Base-by-base conservation (phyloP, 1,140 invertebrate genomes). In the Anastatus disparis region DNA sequence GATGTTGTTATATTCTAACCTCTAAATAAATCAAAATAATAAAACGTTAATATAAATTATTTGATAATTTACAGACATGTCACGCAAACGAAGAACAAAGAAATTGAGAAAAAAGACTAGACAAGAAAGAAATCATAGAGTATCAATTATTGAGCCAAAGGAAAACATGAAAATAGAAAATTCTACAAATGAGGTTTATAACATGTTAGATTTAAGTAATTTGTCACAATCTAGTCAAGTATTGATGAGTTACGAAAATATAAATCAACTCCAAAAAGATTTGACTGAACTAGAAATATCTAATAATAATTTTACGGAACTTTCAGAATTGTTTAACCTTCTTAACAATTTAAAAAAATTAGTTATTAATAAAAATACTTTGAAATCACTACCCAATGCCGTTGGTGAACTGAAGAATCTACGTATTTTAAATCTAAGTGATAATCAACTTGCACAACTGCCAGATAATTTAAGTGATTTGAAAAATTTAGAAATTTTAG, bases 401-500 rank as follows among this genome's bases (percentile, higher is more conserved):
- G 29, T 71, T 42, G 31, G 6, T 27, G 8, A 38, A 3, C 50
- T 71, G 1, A 2, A 59, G 22, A 40, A 71, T 66, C 59, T 71
- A 40, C 24, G 17, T 6, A 40, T 42, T 40, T 29, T 71, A 52
- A 61, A 65, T 52, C 52, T 71, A 56, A 71, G 62, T 29, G n/a
- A 61, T 10, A 65, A 61, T 66, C 0, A 50, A 22, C 12, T 71
- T 10, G 24, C 7, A 50, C 31, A 65, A 13, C 10, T 71, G 13
- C 70, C 70, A 65, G 26, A 59, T 17, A 65, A 20, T n/a, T 52
- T 71, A 15, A 31, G 55, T 24, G 15, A 15, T n/a, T 61, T 71
- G 31, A 71, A 58, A 27, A 58, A 66, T 53, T 46, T 71, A 29
- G 55, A 65, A 52, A 3, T 15, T 15, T 29, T 71, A 26, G 15